Evolutionary conservation across 2,888 invertebrate genomes (phyloP), one percentile per base, ranked within the genome.

Genomic region (Phragmatobia fuliginosa): DNA sequence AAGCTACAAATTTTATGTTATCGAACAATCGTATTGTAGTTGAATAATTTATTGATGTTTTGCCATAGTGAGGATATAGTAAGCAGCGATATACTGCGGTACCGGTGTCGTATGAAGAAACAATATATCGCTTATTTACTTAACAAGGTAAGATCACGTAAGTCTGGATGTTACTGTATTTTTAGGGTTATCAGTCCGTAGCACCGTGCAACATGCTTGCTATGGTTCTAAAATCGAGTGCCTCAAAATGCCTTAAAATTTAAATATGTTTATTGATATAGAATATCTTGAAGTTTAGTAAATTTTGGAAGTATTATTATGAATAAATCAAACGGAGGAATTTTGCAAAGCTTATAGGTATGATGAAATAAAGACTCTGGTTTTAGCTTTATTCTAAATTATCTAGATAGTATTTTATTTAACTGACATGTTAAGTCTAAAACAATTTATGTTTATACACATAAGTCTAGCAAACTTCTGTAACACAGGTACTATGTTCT

Each of bases 321-420:
- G 77, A 81, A 75, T 78, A 73, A 71, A 81, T 79, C 70, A 74
- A 77, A 78, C 82, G 81, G 76, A 81, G 81, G 74, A 64, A 67
- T 71, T 66, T 74, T 71, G 33, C 71, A 75, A 77, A 78, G 72
- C 66, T 63, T 80, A 68, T 75, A 75, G 67, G 72, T 76, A 72
- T 78, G 72, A 72, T 75, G 72, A 72, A 68, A 75, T 72, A 74
- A 83, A 86, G 81, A 85, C 88, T 87, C 91, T 92, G 92, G 92
- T 92, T 90, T 85, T 89, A 92, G 92, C 88, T 91, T 90, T 91
- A 92, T 90, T 86, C 87, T 87, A 88, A 89, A 87, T 88, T 88
- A 87, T 89, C 87, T 85, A 85, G 74, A 74, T 78, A 75, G 64
- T 73, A 70, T 76, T 56, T 65, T 65, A 65, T 65, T 65, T 56